Evolutionary conservation across 2,797 vertebrate genomes (phyloP).

Genomic region (Scleropages formosus): DNA sequence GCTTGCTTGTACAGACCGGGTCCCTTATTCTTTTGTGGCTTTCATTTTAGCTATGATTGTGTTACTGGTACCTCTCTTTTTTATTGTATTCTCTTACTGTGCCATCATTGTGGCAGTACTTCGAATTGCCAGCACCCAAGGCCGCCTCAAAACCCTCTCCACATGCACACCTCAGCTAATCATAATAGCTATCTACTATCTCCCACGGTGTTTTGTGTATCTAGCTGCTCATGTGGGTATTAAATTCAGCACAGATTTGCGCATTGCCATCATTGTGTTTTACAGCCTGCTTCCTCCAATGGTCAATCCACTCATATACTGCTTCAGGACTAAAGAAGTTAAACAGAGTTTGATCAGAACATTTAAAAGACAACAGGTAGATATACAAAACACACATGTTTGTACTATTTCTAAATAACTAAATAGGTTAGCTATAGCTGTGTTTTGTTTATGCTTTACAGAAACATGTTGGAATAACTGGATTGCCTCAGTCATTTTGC

Average conservation of each 20-base stretch:
- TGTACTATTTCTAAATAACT: too few relatives aligned
- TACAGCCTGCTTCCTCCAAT: conserved; percentile 65
- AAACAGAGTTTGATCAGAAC: conserved; percentile 48
- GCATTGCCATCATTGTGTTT: conserved; percentile 55
- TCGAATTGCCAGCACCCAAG: conserved; percentile 51
- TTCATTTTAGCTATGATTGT: conserved; percentile 50
- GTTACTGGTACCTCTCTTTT: conserved; percentile 46
- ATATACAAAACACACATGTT: too few relatives aligned
- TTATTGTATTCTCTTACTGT: conserved; percentile 56
- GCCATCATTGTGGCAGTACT: conserved; percentile 54
- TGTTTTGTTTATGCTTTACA: too few relatives aligned
- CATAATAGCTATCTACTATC: conserved; percentile 64
- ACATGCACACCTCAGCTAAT: conserved; percentile 71
- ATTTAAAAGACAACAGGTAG: conserved; percentile 21
- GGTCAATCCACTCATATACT: conserved; percentile 74
- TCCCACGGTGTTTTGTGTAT: conserved; percentile 62
- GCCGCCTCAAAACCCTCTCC: conserved; percentile 64
- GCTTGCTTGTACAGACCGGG: conserved; percentile 58
- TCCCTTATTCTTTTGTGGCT: conserved; percentile 49
- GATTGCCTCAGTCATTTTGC: too few relatives aligned
- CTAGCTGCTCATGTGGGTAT: conserved; percentile 50
- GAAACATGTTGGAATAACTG: too few relatives aligned
- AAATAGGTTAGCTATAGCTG: too few relatives aligned
- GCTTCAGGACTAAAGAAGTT: conserved; percentile 62
- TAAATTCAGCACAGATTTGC: conserved; percentile 49